Evolutionary conservation across 2,888 invertebrate genomes (phyloP), one percentile per base, ranked within the genome.

Genomic region (Phrixothrix hirtus): DNA sequence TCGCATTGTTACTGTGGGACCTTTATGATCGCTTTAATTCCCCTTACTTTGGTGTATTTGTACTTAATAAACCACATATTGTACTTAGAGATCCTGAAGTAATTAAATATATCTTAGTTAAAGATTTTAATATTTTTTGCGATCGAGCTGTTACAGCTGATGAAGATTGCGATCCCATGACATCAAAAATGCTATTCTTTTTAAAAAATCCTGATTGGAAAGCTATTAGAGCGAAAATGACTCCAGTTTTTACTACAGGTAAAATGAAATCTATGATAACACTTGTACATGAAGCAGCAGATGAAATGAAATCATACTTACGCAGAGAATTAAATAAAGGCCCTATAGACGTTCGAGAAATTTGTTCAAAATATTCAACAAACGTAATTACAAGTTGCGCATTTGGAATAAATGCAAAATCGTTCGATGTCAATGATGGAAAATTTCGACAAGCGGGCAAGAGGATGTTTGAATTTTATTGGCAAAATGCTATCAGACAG

Each of bases 191-290:
- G 61, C 57, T 77, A n/a, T 64, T 79, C 43, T 70, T 74, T 2
- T 54, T 78, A 36, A 74, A 71, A 39, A 78, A 77, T 37, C 74
- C 76, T 0, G 73, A 74, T 1, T 82, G 82, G 82, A 78, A 75
- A 57, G 70, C 72, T 30, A 61, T 81, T 10, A 69, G 82, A 13
- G 64, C 73, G 1, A 79, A 78, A 50, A 69, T 81, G 16, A 76
- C 78, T 0, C 80, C 81, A 0, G 77, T 77, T 0, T 76, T 81
- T 60, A 77, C 79, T 1, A 73, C 77, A 1, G 79, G 77, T 15
- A 81, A 80, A 63, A 67, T 82, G 55, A 79, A 75, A 60, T 66
- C 66, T 27, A 79, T 81, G 79, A 73, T 41, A 10, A 0, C 1
- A 4, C 29, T 48, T 6, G 32, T 41, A 11, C 7, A 21, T 9